Evolutionary conservation across 2,113 vertebrate species (phyloP).

Genomic region (Psittacus erithacus): DNA sequence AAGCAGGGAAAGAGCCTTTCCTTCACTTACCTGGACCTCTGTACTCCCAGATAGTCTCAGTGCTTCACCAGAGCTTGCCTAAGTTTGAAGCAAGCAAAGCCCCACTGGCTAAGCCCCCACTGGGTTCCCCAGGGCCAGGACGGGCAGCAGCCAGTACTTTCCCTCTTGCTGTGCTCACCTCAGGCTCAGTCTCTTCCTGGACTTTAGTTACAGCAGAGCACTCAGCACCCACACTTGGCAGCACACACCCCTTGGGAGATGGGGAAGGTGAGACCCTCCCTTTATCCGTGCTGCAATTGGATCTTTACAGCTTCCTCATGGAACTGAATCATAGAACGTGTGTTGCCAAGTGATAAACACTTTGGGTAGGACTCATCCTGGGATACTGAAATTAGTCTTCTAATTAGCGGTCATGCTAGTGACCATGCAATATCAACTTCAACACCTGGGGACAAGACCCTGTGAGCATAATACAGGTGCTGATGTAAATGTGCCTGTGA

Average conservation of each 20-base stretch:
- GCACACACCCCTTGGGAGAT: background rate
- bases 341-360: background rate
- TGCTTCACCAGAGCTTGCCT: background rate
- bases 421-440: background rate
- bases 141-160: fast-evolving
- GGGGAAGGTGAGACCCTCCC: background rate
- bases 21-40: background rate
- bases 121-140: background rate
- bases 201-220: background rate
- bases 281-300: background rate
- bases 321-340: background rate
- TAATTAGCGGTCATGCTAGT: background rate
- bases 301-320: background rate
- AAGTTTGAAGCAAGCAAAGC: background rate
- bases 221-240: background rate
- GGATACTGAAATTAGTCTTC: background rate
- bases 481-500: background rate
- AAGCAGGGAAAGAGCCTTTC: background rate
- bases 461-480: background rate
- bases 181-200: background rate
- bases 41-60: background rate
- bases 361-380: background rate
- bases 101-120: background rate
- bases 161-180: background rate
- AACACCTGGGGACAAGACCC: background rate